phyloP scores from a whole-genome alignment of 2,888 invertebrate genomes.

The Limnephilus auricula region DNA sequence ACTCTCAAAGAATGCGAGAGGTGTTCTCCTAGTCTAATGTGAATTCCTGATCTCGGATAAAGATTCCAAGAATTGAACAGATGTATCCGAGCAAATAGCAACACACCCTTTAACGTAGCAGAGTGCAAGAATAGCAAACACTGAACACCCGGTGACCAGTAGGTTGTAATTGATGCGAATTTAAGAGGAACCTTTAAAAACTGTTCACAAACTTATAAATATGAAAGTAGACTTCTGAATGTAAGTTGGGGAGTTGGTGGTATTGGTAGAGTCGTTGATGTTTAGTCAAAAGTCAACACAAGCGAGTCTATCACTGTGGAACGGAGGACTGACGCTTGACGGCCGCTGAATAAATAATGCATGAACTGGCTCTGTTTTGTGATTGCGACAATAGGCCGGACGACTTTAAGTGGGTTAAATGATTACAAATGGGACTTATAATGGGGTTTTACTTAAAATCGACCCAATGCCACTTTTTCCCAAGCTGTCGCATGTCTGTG shows the following conservation, averaged over 20 bases:
- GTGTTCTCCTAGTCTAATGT: not conserved
- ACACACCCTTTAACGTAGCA: not conserved
- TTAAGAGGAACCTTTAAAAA: not conserved
- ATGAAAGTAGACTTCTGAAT: constrained; percentile 16
- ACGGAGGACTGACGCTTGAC: not conserved
- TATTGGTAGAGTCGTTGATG: not conserved
- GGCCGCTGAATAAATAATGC: constrained; percentile 26
- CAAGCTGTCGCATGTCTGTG: not conserved
- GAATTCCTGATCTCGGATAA: not conserved
- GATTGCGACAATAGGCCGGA: constrained; percentile 26
- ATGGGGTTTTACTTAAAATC: constrained; percentile 24
- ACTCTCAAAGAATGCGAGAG: not conserved
- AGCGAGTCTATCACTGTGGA: not conserved
- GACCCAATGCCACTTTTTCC: constrained; percentile 7
- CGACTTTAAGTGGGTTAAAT: constrained; percentile 23
- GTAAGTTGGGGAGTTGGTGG: not conserved
- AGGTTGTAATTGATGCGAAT: not conserved
- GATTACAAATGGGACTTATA: constrained; percentile 16
- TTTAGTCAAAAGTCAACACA: not conserved
- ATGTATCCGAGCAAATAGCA: not conserved
- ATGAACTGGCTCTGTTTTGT: not conserved
- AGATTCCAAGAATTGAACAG: not conserved
- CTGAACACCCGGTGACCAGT: not conserved
- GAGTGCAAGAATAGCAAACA: not conserved
- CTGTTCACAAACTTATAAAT: not conserved